Evolutionary conservation across 2,797 vertebrate genomes (phyloP), one percentile per base, ranked within the genome.

Genomic region (Myripristis jacobus): DNA sequence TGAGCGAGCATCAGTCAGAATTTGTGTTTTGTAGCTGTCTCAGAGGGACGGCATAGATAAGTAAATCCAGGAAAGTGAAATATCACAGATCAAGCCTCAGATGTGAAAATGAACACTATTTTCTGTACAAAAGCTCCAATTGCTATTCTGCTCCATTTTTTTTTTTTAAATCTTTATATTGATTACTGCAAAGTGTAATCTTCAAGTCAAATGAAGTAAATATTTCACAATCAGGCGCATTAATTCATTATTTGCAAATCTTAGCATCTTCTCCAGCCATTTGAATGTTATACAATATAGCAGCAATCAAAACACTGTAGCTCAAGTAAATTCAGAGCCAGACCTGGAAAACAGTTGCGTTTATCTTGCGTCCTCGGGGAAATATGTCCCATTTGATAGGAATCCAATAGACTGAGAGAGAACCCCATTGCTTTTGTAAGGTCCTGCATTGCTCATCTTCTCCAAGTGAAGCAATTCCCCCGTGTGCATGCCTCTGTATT

Each of bases 351-450:
- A 67, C 57, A 48, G 50, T 54, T 51, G 1, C 74, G 75, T 84
- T 64, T 25, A 74, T 83, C 80, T 70, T 64, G 46, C 36, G 38
- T 36, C 75, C 73, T 59, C 12, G 2, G 77, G 78, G 80, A 81
- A 72, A 79, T 38, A 7, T 73, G 38, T 64, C 72, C 61, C 16
- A 24, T 62, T 80, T 77, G 81, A 83, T 73, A 41, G 78, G 51
- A 79, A 81, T 81, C 75, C 87, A 81, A 88, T 82, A 69, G 16
- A 73, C 60, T 51, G 60, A 78, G 70, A 75, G 50, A 70, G 25
- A 73, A 53, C 68, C 60, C 55, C 16, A 60, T 69, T 47, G 27
- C 61, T 31, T 27, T 60, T 52, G 69, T 31, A 15, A 47, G 58
- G n/a, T 21, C 38, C 58, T 15, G 73, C 64, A 80, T 86, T 79